phyloP scores from a whole-genome alignment of 2,797 vertebrate species.

The Petrocephalus sullivani region DNA sequence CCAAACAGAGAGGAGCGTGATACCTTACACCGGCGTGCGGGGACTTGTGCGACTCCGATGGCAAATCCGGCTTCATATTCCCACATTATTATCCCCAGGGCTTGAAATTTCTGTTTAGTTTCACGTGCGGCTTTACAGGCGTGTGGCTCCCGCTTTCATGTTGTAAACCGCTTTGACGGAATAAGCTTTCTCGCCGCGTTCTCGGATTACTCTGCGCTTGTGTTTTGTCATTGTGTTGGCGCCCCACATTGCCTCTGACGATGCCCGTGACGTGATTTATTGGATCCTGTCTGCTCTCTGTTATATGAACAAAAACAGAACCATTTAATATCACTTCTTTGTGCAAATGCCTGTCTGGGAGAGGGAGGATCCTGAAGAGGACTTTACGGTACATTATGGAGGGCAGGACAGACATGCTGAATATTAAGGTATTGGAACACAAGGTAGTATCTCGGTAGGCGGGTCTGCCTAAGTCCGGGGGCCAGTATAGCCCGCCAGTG shows the following conservation, averaged over 20 bases:
- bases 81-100: background rate
- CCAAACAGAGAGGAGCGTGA: background rate
- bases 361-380: background rate
- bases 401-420: background rate
- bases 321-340: slow-evolving; percentile 2
- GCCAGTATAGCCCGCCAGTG: background rate
- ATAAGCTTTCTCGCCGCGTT: background rate
- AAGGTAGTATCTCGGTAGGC: background rate
- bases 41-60: background rate
- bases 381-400: background rate
- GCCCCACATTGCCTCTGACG: background rate
- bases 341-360: background rate
- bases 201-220: background rate
- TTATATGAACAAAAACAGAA: background rate
- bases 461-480: background rate
- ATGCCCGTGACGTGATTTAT: background rate
- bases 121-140: background rate
- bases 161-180: background rate
- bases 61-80: background rate
- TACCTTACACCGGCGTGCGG: background rate
- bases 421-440: background rate
- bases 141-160: background rate
- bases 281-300: background rate
- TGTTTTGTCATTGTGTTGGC: background rate
- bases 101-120: background rate